phyloP scores from a whole-genome alignment of 1,140 invertebrate species.

The Cydia pomonella region DNA sequence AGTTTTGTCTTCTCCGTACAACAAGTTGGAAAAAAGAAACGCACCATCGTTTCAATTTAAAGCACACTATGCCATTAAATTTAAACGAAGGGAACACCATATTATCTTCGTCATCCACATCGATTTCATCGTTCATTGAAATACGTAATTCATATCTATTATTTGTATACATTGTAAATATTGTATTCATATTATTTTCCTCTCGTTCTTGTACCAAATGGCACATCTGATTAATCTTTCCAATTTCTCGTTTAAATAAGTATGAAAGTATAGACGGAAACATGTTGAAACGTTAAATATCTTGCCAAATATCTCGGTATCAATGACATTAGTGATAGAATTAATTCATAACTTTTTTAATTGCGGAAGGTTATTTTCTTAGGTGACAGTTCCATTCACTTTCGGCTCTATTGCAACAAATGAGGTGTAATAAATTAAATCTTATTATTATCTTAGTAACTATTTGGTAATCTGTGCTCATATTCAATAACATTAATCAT shows the following conservation, averaged over 20 bases:
- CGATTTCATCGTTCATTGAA: conserved; percentile 2
- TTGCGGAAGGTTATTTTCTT: conserved; percentile 3
- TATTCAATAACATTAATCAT: not conserved
- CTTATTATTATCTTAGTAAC: not conserved
- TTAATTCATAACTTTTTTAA: not conserved
- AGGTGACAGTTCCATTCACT: not conserved
- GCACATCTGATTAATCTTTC: not conserved
- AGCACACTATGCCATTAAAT: not conserved
- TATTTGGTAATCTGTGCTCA: not conserved
- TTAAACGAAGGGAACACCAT: conserved; percentile 7
- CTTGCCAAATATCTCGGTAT: not conserved
- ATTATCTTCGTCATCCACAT: not conserved
- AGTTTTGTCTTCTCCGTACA: not conserved
- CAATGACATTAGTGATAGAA: conserved; percentile 4
- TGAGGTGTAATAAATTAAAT: conserved; percentile 11
- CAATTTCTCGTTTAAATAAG: conserved; percentile 12
- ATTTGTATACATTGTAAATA: not conserved
- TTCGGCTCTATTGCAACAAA: conserved; percentile 10
- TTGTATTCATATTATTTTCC: not conserved
- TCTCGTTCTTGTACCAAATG: not conserved
- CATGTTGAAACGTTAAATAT: not conserved
- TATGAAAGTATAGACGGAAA: conserved; percentile 17
- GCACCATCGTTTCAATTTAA: not conserved
- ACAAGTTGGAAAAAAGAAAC: not conserved
- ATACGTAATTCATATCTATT: conserved; percentile 4